Evolutionary conservation across 2,888 invertebrate species (phyloP), one percentile per base, ranked within the genome.

Genomic region (Copidosoma aretas): DNA sequence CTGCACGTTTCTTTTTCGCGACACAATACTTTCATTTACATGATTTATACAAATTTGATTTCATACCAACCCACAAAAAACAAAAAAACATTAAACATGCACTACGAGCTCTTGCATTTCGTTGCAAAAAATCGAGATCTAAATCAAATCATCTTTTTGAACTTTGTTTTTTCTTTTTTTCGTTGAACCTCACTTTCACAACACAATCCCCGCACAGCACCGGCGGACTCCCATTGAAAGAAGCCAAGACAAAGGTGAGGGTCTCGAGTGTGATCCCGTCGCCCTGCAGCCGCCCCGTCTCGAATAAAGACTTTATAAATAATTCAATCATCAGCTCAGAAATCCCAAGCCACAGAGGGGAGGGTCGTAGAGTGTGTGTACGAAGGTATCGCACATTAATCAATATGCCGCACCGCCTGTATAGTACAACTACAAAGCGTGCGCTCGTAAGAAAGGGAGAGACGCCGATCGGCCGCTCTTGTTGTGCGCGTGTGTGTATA

Each of bases 281-380:
- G 43, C 41, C 60, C 75, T 74, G 73, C 75, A 74, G 74, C 73
- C 72, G 74, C 73, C 75, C 73, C 74, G 76, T 73, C 76, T 78
- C 78, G 79, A 80, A 81, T 81, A 79, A 81, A 82, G 81, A 81
- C 81, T 81, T 82, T 78, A 71, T 71, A 80, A 82, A 82, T 82
- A 82, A 82, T 82, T 82, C 80, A 82, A 80, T 79, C 80, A 46
- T 74, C 77, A n/a, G 51, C 59, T 58, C 76, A 77, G 77, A 80
- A 80, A 81, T 80, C 80, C 78, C 75, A 74, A 59, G 65, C 75
- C 75, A 21, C 46, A 43, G 49, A 53, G 43, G 63, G 63, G 70
- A 43, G 57, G 76, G 75, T 75, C 43, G 25, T 74, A 41, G 76
- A 75, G 77, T 79, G 60, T 46, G 39, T 39, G 46, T 21, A 32